Conservation (phyloP, 2,113 vertebrate species). For the Cheirogaleus medius region DNA sequence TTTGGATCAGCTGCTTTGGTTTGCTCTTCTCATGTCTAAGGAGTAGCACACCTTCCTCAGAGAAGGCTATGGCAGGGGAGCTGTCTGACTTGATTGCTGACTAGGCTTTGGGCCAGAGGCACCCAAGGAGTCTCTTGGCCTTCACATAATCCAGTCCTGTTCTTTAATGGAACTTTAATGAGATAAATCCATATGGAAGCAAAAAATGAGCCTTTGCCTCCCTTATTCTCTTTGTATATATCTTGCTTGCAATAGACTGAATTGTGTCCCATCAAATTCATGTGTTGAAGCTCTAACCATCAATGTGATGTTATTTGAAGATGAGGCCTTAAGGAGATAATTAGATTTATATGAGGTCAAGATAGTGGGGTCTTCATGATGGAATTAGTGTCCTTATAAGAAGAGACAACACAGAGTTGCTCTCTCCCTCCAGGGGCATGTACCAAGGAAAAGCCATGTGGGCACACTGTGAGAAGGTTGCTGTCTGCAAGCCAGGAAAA, state of each 20-base stretch:
- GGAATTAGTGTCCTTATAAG: neutral
- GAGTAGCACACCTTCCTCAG: accelerated
- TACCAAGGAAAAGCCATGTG: neutral
- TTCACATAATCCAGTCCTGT: neutral
- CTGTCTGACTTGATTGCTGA: neutral
- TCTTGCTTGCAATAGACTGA: neutral
- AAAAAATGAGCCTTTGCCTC: neutral
- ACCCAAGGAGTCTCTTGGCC: neutral
- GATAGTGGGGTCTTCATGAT: neutral
- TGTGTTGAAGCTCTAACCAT: neutral
- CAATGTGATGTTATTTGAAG: neutral
- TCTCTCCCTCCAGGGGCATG: neutral
- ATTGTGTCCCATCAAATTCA: neutral
- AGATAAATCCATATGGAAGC: neutral
- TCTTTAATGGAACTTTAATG: neutral
- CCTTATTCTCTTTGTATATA: neutral
- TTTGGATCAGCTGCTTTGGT: neutral
- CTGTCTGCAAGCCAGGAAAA: neutral
- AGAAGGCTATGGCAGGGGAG: neutral
- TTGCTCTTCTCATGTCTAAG: neutral
- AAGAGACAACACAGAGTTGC: neutral
- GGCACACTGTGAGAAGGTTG: neutral
- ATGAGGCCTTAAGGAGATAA: neutral
- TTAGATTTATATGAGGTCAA: neutral
- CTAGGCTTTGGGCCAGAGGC: neutral